A percentile compares a stretch with the other conserved stretches of the same genome.
phyloP scores from a whole-genome alignment of 2,888 invertebrate genomes.

The Neoascia interrupta region DNA sequence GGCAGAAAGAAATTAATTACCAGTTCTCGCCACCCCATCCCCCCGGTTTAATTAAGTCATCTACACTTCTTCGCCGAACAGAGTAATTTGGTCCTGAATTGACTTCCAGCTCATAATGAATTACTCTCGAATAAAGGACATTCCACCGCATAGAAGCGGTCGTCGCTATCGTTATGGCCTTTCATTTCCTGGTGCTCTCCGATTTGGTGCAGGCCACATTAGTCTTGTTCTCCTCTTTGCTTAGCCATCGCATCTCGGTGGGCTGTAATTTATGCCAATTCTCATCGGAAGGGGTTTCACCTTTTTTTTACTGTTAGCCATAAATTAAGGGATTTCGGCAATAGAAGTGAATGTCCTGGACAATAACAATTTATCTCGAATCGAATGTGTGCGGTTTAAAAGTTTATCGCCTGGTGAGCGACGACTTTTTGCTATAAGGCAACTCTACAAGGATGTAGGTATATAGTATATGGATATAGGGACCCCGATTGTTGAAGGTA shows the following conservation, averaged over 20 bases:
- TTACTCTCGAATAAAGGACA: conserved; percentile 51
- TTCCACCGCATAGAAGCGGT: conserved; percentile 35
- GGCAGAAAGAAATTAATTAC: conserved; percentile 33
- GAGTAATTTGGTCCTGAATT: conserved; percentile 38
- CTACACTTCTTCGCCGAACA: conserved; percentile 23
- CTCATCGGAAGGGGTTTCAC: conserved; percentile 27
- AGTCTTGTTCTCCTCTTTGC: conserved; percentile 34
- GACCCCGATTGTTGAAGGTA: conserved; percentile 54
- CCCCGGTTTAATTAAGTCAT: conserved; percentile 59
- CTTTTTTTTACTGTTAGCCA: conserved; percentile 37
- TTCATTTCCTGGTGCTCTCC: conserved; percentile 43
- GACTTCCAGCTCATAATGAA: conserved; percentile 51
- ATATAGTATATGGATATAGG: conserved; percentile 3
- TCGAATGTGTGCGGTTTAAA: conserved; percentile 67
- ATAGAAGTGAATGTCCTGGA: conserved; percentile 65
- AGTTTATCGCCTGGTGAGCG: conserved; percentile 58
- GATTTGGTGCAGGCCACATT: conserved; percentile 39
- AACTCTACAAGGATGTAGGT: conserved; percentile 27
- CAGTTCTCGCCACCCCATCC: not conserved
- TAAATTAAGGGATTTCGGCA: conserved; percentile 68
- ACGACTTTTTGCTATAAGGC: not conserved
- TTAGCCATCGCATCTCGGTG: conserved; percentile 35
- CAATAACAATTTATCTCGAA: conserved; percentile 68
- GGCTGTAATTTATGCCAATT: conserved; percentile 60
- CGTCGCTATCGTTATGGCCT: conserved; percentile 52